Conservation (phyloP, 2,888 invertebrate species). For the Nasonovia ribisnigri region DNA sequence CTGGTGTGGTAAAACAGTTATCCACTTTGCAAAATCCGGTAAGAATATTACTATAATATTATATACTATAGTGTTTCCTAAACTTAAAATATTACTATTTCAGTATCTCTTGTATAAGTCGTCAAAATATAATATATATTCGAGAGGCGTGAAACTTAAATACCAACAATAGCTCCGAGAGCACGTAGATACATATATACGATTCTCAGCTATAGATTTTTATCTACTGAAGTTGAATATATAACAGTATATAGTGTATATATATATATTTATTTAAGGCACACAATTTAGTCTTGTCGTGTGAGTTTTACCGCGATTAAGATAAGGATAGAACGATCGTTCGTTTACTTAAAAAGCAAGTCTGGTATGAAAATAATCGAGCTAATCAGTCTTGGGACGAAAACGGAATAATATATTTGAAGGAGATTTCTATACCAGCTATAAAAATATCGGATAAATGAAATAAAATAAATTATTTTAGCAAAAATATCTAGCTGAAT, state of each 20-base stretch:
- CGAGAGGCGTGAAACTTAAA: no score
- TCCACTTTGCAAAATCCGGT: constrained; percentile 60
- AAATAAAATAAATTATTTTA: no score
- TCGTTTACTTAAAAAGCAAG: not conserved
- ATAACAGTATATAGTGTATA: not conserved
- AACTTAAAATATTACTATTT: not conserved
- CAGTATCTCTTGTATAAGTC: not conserved
- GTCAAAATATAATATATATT: not conserved
- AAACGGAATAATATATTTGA: not conserved
- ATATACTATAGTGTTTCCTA: not conserved
- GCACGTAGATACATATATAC: not conserved
- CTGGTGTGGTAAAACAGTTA: constrained; percentile 84
- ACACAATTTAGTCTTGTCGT: no score
- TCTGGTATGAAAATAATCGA: not conserved
- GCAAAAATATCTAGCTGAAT: no score
- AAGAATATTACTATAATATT: not conserved
- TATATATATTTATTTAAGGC: no score
- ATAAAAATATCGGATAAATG: not conserved
- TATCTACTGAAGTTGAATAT: not conserved
- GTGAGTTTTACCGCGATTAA: no score
- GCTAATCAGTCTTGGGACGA: not conserved
- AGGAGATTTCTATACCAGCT: not conserved
- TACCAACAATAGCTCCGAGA: no score
- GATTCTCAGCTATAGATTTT: no score
- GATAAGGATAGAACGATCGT: no score